Conservation (phyloP, 2,888 invertebrate genomes). For the Cylloceria caligata region DNA sequence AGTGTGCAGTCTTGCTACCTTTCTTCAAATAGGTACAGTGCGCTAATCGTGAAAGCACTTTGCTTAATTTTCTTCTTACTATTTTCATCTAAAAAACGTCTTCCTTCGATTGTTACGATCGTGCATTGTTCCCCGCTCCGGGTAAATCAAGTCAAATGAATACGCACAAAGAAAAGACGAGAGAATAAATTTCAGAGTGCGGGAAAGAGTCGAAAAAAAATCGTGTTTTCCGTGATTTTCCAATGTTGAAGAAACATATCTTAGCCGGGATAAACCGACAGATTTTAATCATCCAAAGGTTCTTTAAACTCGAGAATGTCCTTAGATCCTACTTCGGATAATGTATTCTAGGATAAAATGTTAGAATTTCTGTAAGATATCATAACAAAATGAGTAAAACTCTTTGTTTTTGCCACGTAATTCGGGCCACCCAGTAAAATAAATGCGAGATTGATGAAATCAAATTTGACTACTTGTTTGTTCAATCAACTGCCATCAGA, state of each 20-base stretch:
- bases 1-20: conserved; percentile 33
- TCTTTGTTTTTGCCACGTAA: neutral
- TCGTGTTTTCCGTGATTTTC: neutral
- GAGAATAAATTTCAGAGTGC: conserved; percentile 16
- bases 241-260: neutral
- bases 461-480: neutral
- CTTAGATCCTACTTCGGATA: too few relatives aligned
- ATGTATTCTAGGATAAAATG: too few relatives aligned
- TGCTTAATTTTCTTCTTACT: conserved; percentile 34
- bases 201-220: neutral
- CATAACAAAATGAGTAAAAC: neutral
- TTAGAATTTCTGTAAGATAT: neutral
- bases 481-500: neutral
- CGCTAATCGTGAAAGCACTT: conserved; percentile 56
- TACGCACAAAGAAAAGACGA: conserved; percentile 6
- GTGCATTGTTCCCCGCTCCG: conserved; percentile 53
- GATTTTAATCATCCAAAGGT: too few relatives aligned
- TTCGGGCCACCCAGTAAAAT: neutral
- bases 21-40: conserved; percentile 41
- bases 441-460: neutral
- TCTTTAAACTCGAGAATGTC: too few relatives aligned
- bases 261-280: neutral
- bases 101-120: conserved; percentile 56
- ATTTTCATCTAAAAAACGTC: conserved; percentile 28
- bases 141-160: conserved; percentile 46